phyloP scores from a whole-genome alignment of 2,113 vertebrate species.

The Siniperca knerii region DNA sequence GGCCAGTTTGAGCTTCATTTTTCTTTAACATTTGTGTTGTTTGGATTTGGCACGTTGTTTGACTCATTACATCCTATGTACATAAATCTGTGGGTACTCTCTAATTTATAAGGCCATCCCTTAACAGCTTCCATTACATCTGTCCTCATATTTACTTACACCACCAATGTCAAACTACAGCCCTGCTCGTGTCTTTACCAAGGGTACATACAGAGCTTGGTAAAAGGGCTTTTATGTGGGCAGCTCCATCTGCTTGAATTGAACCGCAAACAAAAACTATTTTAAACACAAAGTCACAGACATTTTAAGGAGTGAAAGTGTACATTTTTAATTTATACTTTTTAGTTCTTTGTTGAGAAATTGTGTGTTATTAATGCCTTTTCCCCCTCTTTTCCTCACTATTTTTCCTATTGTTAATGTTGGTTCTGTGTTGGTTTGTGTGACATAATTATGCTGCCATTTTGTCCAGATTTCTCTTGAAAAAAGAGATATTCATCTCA shows the following conservation, averaged over 20 bases:
- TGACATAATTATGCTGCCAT: not conserved
- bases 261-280: slow-evolving; percentile 45
- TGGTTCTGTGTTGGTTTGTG: slow-evolving; percentile 9
- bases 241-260: slow-evolving; percentile 56
- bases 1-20: not conserved
- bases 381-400: not conserved
- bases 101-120: slow-evolving; percentile 16
- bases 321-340: slow-evolving; percentile 11
- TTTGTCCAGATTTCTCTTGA: not conserved
- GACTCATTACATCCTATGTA: not conserved
- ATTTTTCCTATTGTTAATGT: not conserved
- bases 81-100: slow-evolving; percentile 1
- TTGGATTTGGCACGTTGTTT: not conserved
- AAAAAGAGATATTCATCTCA: not conserved
- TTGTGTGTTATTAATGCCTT: not conserved
- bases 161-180: slow-evolving; percentile 46
- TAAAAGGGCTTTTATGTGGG: slow-evolving; percentile 51
- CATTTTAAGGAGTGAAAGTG: slow-evolving; percentile 19
- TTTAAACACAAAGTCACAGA: slow-evolving; percentile 34
- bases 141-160: slow-evolving; percentile 47
- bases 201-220: slow-evolving; percentile 19
- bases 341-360: not conserved
- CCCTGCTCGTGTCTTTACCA: slow-evolving; percentile 29
- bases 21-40: not conserved
- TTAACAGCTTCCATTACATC: slow-evolving; percentile 50